Conservation (phyloP, 2,888 invertebrate genomes). For the Ferrisia virgata region DNA sequence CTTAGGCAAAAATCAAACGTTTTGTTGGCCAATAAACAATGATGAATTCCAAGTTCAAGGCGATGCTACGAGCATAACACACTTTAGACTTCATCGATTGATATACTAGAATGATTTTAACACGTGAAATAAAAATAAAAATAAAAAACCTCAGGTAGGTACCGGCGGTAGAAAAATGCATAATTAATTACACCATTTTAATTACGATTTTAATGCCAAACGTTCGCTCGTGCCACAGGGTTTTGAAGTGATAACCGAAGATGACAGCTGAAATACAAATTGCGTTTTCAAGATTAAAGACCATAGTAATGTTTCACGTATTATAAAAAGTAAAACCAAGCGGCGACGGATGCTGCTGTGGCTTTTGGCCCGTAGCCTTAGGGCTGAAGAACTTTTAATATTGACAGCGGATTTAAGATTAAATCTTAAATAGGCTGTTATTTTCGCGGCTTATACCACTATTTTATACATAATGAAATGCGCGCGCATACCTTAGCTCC, state of each 20-base stretch:
- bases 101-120: not conserved
- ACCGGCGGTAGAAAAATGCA: not conserved
- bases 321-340: not conserved
- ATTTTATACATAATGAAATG: not conserved
- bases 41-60: not conserved
- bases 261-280: conserved; percentile 29
- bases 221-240: not conserved
- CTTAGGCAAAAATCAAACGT: not conserved
- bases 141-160: too few species aligned
- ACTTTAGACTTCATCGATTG: not conserved
- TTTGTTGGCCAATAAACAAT: not conserved
- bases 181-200: conserved; percentile 27
- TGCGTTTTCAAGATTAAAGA: not conserved
- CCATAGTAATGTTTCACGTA: not conserved
- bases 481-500: not conserved
- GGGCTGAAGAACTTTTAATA: not conserved
- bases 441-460: not conserved
- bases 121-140: too few species aligned
- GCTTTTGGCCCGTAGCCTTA: not conserved
- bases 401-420: conserved; percentile 28
- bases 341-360: too few species aligned
- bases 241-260: not conserved
- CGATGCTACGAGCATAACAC: not conserved
- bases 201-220: conserved; percentile 23
- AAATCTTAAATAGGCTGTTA: conserved; percentile 20